Evolutionary conservation across 2,888 invertebrate genomes (phyloP).

Genomic region (Drosophila stalkeri): DNA sequence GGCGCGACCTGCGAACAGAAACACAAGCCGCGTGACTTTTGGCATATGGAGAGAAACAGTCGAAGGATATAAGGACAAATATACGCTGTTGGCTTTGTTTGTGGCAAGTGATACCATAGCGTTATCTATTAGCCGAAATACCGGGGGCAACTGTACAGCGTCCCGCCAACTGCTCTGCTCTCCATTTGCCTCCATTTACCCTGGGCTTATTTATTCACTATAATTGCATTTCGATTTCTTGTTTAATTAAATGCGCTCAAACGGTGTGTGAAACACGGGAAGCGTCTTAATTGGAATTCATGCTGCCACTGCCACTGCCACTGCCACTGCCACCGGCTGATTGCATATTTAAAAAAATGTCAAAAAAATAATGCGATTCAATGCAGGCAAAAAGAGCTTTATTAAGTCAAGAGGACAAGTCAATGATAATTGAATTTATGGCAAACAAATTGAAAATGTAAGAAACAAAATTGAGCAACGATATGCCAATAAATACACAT

Average conservation of each 20-base stretch:
- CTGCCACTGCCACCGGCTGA: slow-evolving; percentile 6
- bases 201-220: slow-evolving; percentile 49
- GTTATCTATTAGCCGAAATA: slow-evolving; percentile 56
- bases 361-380: background rate
- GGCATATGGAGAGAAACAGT: slow-evolving; percentile 22
- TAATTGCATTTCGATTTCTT: slow-evolving; percentile 71
- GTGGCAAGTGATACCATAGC: slow-evolving; percentile 51
- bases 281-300: slow-evolving; percentile 42
- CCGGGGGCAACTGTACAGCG: slow-evolving; percentile 41
- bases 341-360: slow-evolving; percentile 10
- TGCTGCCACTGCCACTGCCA: slow-evolving; percentile 5
- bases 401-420: background rate
- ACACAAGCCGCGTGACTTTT: slow-evolving; percentile 58
- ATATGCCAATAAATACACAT: background rate
- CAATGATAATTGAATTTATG: background rate
- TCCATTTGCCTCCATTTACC: slow-evolving; percentile 12
- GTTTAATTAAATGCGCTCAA: slow-evolving; percentile 64
- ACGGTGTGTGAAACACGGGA: slow-evolving; percentile 12
- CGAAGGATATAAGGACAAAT: slow-evolving; percentile 10
- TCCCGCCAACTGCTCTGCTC: background rate
- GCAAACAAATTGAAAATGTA: background rate
- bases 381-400: background rate
- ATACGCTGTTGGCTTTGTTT: slow-evolving; percentile 53
- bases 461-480: background rate
- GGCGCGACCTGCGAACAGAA: slow-evolving; percentile 3